A percentile compares a stretch with the other conserved stretches of the same genome.
Conservation (phyloP, 2,113 vertebrate species). For the Ivindomyrus marchei region DNA sequence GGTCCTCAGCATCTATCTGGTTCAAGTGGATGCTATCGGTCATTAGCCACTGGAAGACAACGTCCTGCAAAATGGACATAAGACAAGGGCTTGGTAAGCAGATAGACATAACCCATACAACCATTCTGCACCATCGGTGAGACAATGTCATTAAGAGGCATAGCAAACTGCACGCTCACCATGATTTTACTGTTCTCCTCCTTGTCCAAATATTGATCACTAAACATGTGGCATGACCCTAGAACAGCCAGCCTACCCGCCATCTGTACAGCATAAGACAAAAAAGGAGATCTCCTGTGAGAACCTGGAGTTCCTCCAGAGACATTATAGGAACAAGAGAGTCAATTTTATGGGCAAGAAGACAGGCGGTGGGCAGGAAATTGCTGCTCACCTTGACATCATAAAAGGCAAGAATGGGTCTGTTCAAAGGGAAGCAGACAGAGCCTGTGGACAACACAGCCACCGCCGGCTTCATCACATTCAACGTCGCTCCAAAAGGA, state of each 20-base stretch:
- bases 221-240: conserved; percentile 95
- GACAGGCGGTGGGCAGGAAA: background rate
- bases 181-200: conserved; percentile 95
- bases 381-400: conserved; percentile 68
- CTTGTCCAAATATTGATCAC: conserved; percentile 92
- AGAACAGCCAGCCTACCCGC: conserved; percentile 83
- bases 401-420: conserved; percentile 85
- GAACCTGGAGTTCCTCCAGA: background rate
- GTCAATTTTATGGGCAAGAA: too few relatives aligned
- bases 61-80: conserved; percentile 65
- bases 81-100: background rate
- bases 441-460: conserved; percentile 88
- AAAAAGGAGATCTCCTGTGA: background rate
- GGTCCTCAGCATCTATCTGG: conserved; percentile 88
- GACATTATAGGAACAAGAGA: background rate
- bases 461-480: conserved; percentile 85
- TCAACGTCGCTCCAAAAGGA: conserved; percentile 86
- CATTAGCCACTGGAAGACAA: conserved; percentile 93
- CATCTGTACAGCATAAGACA: conserved; percentile 41
- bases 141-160: background rate
- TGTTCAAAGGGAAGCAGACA: conserved; percentile 91
- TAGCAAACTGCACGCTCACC: conserved; percentile 53
- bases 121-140: background rate
- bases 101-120: background rate
- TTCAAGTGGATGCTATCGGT: conserved; percentile 81